Percentiles rank a stretch among this genome's conserved stretches.
Evolutionary conservation across 2,113 vertebrate species (phyloP).

Genomic region (Progne subis): DNA sequence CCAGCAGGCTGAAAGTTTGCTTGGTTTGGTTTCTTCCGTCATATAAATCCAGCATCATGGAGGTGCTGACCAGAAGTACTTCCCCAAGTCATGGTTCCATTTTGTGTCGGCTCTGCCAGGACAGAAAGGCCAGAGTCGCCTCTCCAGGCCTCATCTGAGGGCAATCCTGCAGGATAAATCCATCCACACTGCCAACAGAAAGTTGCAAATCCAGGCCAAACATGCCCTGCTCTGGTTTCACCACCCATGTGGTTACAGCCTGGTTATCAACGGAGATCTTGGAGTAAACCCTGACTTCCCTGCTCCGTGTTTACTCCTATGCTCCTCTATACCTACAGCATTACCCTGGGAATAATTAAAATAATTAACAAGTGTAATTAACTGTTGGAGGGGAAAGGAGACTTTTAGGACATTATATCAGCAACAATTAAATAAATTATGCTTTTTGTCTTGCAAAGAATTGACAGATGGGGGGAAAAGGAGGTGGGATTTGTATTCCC

Average conservation of each 20-base stretch:
- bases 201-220: not conserved
- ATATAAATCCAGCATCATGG: rapidly evolving
- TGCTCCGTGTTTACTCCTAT: not conserved
- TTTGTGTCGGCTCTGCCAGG: rapidly evolving
- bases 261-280: rapidly evolving
- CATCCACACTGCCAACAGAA: not conserved
- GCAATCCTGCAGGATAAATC: not conserved
- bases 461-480: not conserved
- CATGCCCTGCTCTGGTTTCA: not conserved
- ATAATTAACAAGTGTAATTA: conserved; percentile 47
- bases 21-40: not conserved
- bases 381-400: conserved; percentile 23
- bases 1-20: not conserved
- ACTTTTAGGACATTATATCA: not conserved
- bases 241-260: not conserved
- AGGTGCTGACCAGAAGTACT: rapidly evolving
- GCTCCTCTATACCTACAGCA: not conserved
- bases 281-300: not conserved
- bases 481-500: not conserved
- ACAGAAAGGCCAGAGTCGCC: rapidly evolving
- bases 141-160: rapidly evolving
- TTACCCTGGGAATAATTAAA: conserved; percentile 24
- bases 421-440: conserved; percentile 48
- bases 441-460: conserved; percentile 21
- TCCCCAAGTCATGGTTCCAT: rapidly evolving